These are phyloP conservation scores for Nezara viridula DNA, from an alignment of 2,888 invertebrate species.

Conservation along the genomic window DNA sequence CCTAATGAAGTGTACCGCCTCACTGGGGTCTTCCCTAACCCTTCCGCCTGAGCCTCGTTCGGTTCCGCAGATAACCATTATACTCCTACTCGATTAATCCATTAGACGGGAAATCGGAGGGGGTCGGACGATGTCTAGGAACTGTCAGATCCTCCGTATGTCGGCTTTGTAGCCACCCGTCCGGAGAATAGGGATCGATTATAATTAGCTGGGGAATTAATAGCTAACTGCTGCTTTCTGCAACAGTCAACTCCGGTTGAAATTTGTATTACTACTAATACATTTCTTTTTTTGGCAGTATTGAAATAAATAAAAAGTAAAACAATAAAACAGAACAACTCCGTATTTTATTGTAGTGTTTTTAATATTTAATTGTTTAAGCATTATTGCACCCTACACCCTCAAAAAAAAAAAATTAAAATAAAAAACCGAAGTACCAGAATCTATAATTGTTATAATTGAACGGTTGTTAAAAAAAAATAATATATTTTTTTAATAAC, in stretches of 20 bases:
- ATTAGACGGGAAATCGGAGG: slow-evolving; percentile 50
- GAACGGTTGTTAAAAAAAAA: too few relatives aligned
- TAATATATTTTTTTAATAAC: too few relatives aligned
- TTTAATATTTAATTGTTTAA: too few relatives aligned
- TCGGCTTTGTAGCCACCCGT: slow-evolving; percentile 4
- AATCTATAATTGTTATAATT: too few relatives aligned
- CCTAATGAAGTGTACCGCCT: slow-evolving; percentile 4
- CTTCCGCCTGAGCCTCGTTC: background rate
- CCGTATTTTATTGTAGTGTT: too few relatives aligned
- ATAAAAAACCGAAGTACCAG: too few relatives aligned
- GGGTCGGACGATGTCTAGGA: slow-evolving; percentile 15
- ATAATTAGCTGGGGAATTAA: slow-evolving; percentile 3
- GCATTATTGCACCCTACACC: too few relatives aligned
- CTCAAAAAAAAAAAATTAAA: too few relatives aligned
- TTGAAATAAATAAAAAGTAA: background rate
- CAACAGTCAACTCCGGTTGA: background rate
- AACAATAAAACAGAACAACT: too few relatives aligned
- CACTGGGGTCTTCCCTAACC: slow-evolving; percentile 51
- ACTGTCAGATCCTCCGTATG: slow-evolving; percentile 38
- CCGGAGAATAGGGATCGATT: background rate
- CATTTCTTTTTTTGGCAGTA: too few relatives aligned
- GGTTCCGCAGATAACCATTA: slow-evolving; percentile 8
- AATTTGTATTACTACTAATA: background rate
- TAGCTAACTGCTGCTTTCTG: background rate
- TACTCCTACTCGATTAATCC: slow-evolving; percentile 54